phyloP scores from a whole-genome alignment of 2,113 vertebrate species.

The Brevimyrus niger region DNA sequence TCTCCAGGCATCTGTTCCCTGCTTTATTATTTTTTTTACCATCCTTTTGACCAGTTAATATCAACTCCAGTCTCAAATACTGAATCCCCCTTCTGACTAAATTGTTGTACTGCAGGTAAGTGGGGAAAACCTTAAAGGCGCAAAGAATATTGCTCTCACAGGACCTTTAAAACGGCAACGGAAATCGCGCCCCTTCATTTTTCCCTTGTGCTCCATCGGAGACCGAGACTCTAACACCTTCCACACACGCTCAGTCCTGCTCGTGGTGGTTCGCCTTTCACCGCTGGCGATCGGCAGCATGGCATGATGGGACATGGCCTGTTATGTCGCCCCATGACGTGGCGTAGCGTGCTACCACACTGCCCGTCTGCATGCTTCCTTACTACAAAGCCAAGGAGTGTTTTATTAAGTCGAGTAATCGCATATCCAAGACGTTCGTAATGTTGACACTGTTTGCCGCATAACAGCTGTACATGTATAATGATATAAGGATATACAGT shows the following conservation, averaged over 20 bases:
- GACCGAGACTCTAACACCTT: not conserved
- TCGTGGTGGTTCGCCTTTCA: not conserved
- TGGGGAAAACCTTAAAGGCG: not conserved
- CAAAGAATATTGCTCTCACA: not conserved
- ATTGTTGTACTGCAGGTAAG: not conserved
- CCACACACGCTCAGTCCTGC: not conserved
- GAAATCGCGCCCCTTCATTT: not conserved
- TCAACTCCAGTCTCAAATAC: not conserved
- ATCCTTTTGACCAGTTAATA: not conserved
- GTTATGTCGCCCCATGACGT: not conserved
- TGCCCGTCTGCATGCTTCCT: not conserved
- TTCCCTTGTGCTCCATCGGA: not conserved
- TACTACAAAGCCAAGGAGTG: not conserved
- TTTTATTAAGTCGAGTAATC: not conserved
- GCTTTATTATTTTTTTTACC: not conserved
- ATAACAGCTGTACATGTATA: not conserved
- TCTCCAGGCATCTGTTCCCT: not conserved
- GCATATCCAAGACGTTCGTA: not conserved
- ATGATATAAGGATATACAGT: not conserved
- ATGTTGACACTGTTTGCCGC: not conserved
- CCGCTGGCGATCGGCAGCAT: not conserved
- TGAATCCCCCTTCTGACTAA: not conserved
- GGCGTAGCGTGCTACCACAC: not conserved
- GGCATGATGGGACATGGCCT: not conserved
- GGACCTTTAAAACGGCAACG: not conserved